Percentiles rank a stretch among this genome's conserved stretches.
phyloP scores from a whole-genome alignment of 2,113 vertebrate genomes.

The Epinephelus lanceolatus region DNA sequence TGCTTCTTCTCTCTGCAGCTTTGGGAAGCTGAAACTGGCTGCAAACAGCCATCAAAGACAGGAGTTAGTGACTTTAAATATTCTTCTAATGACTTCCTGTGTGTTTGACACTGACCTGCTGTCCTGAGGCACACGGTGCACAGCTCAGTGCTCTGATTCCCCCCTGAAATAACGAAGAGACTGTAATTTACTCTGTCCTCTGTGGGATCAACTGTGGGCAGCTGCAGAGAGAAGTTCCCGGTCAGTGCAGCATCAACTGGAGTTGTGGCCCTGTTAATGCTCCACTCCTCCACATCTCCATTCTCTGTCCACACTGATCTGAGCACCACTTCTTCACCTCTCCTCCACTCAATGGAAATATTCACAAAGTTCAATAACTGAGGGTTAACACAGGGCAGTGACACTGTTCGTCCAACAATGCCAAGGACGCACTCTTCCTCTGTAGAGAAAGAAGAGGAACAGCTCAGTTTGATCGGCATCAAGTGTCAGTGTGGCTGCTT shows the following conservation, averaged over 20 bases:
- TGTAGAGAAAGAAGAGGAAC: constrained; percentile 10
- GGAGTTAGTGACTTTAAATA: background rate
- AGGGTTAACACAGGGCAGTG: constrained; percentile 71
- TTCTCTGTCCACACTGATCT: constrained; percentile 45
- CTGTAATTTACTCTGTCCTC: constrained; percentile 48
- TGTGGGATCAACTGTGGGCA: constrained; percentile 40
- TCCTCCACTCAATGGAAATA: constrained; percentile 75
- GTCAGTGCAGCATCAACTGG: constrained; percentile 37
- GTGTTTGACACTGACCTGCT: constrained; percentile 70
- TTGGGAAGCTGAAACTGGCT: constrained; percentile 76
- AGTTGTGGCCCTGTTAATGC: constrained; percentile 27
- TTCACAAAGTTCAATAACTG: constrained; percentile 26
- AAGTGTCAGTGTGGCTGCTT: background rate
- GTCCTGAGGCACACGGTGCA: constrained; percentile 73
- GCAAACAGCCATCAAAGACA: background rate
- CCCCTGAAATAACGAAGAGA: constrained; percentile 51
- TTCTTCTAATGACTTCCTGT: background rate
- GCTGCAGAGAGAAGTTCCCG: constrained; percentile 72
- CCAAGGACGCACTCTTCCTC: constrained; percentile 68
- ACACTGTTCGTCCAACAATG: constrained; percentile 41
- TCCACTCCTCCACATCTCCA: constrained; percentile 32
- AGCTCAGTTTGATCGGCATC: background rate
- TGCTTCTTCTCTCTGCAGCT: constrained; percentile 28
- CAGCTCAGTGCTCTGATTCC: constrained; percentile 20
- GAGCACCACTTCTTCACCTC: constrained; percentile 54